A percentile compares a stretch with the other conserved stretches of the same genome.
These are phyloP conservation scores for Acromyrmex heyeri DNA, from an alignment of 1,140 invertebrate species.

Conservation along the genomic window DNA sequence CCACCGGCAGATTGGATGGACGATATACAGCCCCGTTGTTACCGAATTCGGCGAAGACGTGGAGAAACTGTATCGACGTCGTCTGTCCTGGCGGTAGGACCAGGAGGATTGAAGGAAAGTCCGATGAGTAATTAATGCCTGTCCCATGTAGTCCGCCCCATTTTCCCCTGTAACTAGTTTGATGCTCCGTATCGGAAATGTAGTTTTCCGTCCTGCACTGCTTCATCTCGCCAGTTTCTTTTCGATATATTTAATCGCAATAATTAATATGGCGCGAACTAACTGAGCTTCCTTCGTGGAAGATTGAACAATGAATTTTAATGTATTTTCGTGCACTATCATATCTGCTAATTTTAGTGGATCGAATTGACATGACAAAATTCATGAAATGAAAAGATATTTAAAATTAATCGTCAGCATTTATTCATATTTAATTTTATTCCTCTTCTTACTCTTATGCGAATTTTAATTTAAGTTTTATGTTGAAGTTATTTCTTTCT, in stretches of 20 bases:
- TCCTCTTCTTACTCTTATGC: neutral
- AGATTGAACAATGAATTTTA: neutral
- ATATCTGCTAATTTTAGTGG: neutral
- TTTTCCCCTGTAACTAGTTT: conserved; percentile 56
- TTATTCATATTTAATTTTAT: neutral
- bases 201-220: neutral
- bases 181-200: conserved; percentile 11
- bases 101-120: conserved; percentile 68
- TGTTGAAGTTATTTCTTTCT: neutral
- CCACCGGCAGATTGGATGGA: conserved; percentile 86
- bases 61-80: conserved; percentile 68
- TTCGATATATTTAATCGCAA: neutral
- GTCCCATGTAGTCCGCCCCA: neutral
- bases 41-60: conserved; percentile 79
- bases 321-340: neutral
- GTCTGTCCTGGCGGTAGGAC: conserved; percentile 47
- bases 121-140: conserved; percentile 70
- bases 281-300: neutral
- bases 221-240: neutral
- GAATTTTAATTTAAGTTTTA: neutral
- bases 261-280: conserved; percentile 3
- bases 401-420: neutral
- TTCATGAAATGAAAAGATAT: neutral
- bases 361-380: neutral
- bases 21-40: conserved; percentile 84